Base-by-base conservation (phyloP, 2,888 invertebrate species). In the Calliopum simillimum region DNA sequence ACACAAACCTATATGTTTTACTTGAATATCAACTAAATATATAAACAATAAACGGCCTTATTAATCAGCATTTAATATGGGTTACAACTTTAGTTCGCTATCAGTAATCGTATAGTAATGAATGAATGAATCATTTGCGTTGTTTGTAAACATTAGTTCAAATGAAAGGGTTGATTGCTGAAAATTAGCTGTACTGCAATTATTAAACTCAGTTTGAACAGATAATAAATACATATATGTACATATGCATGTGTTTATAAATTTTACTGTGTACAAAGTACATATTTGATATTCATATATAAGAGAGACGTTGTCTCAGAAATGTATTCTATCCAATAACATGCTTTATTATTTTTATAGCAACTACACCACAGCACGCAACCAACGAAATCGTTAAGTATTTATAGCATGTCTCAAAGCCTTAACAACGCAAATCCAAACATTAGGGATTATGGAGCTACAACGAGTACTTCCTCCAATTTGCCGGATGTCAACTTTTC, bases 401-500 rank as follows among this genome's bases (percentile, higher is more conserved):
- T 23, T 16, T 55, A 43, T 6, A 74, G 58, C 25, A 81, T 81
- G 81, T 76, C 77, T 74, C 78, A 75, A 61, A 79, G 78, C 74
- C 74, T 85, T 53, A 84, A 82, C 75, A 82, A 82, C 74, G 78
- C 80, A 70, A 70, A 71, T 65, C 25, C 72, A 44, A 67, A 74
- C 64, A 78, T 79, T 68, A 76, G 81, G 46, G 80, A 83, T 75
- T 86, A 86, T 75, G 86, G 86, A 6, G 84, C 86, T 65, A 33
- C 33, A 33, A 86, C 84, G 44, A 76, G 81, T 13, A 77, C 76
- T 58, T 77, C 76, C 63, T 77, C 79, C n/a, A 74, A 76, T 21
- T 88, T 90, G 73, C 92, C 93, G 73, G 89, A 91, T 59, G 93
- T 94, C 25, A 91, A 90, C 59, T 91, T 91, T 75, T 89, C 90